These are phyloP conservation scores for Chaetodon trifasciatus DNA, from an alignment of 2,797 vertebrate genomes.

Conservation along the genomic window DNA sequence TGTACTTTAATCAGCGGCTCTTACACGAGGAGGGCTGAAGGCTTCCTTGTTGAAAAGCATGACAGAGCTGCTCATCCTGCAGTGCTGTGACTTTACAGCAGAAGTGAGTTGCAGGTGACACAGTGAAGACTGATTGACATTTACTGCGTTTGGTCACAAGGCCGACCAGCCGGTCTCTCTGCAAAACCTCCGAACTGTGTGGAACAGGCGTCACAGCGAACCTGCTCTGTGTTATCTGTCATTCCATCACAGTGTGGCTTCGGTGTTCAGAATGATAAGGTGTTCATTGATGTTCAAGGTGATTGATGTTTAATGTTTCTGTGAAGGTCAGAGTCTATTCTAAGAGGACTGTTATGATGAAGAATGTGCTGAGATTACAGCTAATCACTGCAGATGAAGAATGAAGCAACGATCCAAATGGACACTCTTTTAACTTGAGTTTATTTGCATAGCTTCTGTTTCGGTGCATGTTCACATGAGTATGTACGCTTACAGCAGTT, in stretches of 20 bases:
- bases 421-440: conserved; percentile 4
- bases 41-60: neutral
- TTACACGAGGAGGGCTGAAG: neutral
- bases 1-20: conserved; percentile 29
- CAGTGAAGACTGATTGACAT: neutral
- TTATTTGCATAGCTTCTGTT: neutral
- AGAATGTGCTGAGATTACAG: conserved; percentile 10
- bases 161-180: neutral
- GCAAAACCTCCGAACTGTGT: neutral
- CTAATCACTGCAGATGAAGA: conserved; percentile 2
- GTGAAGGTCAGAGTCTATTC: neutral
- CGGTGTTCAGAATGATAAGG: neutral
- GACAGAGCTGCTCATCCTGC: neutral
- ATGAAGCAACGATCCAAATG: neutral
- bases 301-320: conserved; percentile 5
- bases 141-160: neutral
- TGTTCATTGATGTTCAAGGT: conserved; percentile 1
- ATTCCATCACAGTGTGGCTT: neutral
- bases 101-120: neutral
- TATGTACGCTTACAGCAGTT: neutral
- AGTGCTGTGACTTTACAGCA: neutral
- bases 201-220: neutral
- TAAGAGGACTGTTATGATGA: neutral
- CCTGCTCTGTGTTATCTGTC: neutral
- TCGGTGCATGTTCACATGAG: conserved; percentile 14